These are phyloP conservation scores for Epizoanthus illoricatus DNA, from an alignment of 92 coral and sea anemone genomes.

Conservation along the genomic window DNA sequence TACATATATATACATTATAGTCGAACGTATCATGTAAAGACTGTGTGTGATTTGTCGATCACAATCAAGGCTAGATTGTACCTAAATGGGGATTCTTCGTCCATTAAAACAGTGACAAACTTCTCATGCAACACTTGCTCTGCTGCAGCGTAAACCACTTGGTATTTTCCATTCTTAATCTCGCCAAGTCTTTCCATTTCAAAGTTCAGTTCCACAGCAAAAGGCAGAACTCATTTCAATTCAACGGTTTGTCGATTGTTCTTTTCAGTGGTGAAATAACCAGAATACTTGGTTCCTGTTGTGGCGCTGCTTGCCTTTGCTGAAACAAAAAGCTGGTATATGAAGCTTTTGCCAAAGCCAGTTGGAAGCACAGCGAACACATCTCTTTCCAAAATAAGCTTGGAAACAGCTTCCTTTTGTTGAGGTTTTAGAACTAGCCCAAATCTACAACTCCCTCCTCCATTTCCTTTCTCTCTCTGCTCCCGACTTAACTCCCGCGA, in stretches of 20 bases:
- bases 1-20: no score
- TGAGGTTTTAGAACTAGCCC: no score
- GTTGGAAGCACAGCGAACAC: no score
- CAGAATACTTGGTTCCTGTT: neutral
- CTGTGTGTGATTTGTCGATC: neutral
- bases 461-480: no score
- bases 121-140: neutral
- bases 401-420: no score
- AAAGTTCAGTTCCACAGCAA: neutral
- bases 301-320: no score
- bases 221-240: neutral
- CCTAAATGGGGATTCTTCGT: neutral
- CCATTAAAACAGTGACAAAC: neutral
- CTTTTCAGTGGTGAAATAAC: neutral
- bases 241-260: neutral
- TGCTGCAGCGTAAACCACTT: conserved; percentile 1
- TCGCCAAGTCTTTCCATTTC: neutral
- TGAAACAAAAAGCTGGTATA: no score
- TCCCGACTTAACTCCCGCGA: no score
- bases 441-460: no score
- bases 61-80: neutral
- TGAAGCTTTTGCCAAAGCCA: no score
- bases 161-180: neutral
- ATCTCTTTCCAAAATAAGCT: no score
- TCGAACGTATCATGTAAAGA: conserved; percentile 12